Evolutionary conservation across 2,797 vertebrate genomes (phyloP).

Genomic region (Zenarchopterus dispar): DNA sequence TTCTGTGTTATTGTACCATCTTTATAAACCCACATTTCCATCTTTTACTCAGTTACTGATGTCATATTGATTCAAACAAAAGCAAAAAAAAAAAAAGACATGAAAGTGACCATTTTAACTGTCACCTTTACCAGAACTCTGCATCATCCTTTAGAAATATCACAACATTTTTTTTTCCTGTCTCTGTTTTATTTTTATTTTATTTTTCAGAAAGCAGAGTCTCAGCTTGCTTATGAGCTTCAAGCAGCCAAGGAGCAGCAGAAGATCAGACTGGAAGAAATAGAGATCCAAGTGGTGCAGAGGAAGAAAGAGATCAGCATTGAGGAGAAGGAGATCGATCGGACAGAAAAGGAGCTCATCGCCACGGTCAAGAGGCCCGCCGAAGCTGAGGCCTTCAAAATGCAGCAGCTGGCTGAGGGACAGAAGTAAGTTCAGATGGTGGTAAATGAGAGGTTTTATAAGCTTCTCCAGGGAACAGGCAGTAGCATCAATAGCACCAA

Average conservation of each 20-base stretch:
- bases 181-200: background rate
- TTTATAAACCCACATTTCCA: too few relatives aligned
- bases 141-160: background rate
- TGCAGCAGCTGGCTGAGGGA: slow-evolving; percentile 89
- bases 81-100: too few relatives aligned
- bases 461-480: too few relatives aligned
- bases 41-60: too few relatives aligned
- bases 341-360: slow-evolving; percentile 87
- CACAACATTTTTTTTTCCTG: background rate
- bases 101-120: too few relatives aligned
- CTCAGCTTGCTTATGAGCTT: slow-evolving; percentile 94
- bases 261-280: slow-evolving; percentile 91
- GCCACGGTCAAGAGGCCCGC: slow-evolving; percentile 88
- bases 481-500: too few relatives aligned
- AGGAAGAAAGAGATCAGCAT: slow-evolving; percentile 89
- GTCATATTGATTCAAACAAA: too few relatives aligned
- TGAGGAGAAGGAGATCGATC: slow-evolving; percentile 88
- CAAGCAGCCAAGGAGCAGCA: slow-evolving; percentile 94
- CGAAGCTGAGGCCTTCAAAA: slow-evolving; percentile 88
- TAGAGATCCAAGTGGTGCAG: slow-evolving; percentile 91
- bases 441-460: too few relatives aligned
- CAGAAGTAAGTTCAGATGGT: slow-evolving; percentile 89
- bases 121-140: too few relatives aligned
- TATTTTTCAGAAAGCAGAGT: slow-evolving; percentile 87
- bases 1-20: too few relatives aligned